Percentiles rank a stretch among this genome's conserved stretches.
These are phyloP conservation scores for Anorthoa munda DNA, from an alignment of 2,888 invertebrate genomes.

Conservation along the genomic window DNA sequence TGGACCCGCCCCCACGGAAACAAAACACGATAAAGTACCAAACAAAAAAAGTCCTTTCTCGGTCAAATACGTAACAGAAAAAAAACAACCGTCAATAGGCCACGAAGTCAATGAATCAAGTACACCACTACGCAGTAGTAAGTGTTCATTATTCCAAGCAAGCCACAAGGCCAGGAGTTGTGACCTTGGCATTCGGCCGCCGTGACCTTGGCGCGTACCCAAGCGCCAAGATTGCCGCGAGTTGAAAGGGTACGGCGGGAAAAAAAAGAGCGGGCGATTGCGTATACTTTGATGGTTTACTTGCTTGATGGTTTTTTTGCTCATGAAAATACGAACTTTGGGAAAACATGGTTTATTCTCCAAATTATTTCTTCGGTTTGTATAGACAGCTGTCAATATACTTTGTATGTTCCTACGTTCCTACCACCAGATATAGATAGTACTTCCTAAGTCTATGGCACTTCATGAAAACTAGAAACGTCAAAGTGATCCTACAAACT, in stretches of 20 bases:
- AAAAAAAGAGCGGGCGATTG: slow-evolving; percentile 2
- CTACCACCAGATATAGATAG: no score
- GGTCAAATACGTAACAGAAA: slow-evolving; percentile 30
- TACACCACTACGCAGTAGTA: slow-evolving; percentile 49
- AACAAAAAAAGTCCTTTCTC: slow-evolving; percentile 10
- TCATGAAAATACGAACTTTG: no score
- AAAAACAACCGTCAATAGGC: slow-evolving; percentile 21
- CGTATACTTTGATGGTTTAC: background rate
- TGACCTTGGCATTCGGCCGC: slow-evolving; percentile 68
- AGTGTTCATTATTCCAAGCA: slow-evolving; percentile 64
- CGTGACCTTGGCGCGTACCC: slow-evolving; percentile 58
- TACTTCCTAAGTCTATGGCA: no score
- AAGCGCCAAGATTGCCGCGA: slow-evolving; percentile 37
- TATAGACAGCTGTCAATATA: no score
- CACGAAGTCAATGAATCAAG: slow-evolving; percentile 52
- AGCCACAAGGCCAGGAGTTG: slow-evolving; percentile 63
- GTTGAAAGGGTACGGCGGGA: slow-evolving; percentile 33
- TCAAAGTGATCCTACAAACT: no score
- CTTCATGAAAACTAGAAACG: no score
- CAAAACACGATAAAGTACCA: background rate
- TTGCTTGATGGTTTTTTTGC: background rate
- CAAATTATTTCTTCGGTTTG: no score
- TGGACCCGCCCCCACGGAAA: background rate
- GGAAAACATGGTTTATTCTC: no score
- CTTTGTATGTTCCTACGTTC: no score